Evolutionary conservation across 2,888 invertebrate species (phyloP), one percentile per base, ranked within the genome.

Genomic region (Pinctada fucata): DNA sequence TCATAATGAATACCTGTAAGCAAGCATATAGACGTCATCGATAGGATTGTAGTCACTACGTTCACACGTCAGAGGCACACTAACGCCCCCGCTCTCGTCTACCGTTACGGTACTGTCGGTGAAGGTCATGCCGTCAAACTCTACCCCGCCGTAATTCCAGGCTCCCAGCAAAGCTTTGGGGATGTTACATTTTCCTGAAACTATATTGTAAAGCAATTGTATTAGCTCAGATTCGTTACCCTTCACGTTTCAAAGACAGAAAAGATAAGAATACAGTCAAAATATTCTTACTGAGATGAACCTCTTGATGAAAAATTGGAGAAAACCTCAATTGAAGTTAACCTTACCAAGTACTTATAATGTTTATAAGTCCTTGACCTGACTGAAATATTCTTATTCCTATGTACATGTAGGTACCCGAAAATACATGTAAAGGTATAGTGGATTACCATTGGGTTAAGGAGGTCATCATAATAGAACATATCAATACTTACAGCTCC

Each of bases 61-160:
- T 13, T 68, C 68, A 47, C 68, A 68, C 13, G 16, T 16, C 31
- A 68, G 13, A 45, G 16, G 31, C 31, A 68, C 47, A n/a, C 10
- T 13, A 6, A 16, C 45, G 16, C 45, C 68, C 6, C 47, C 68
- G 5, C 13, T 6, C 4, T 31, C 45, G 4, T 68, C 68, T 13
- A 68, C 48, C 4, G 13, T 45, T 10, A 68, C 45, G 4, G 16
- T 68, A 13, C 3, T 8, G 3, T 68, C 47, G 16, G 16, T 68
- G 47, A 68, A 68, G 45, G 47, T 68, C 68, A 68, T 13, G 48
- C 45, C 47, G 47, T 68, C 47, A 45, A 68, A 68, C 47, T 68
- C 68, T 4, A 6, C 4, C 47, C 68, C 68, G 2, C 31, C 47
- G 47, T 68, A 68, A 45, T 68, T 68, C 68, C 68, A 68, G 8